phyloP scores from a whole-genome alignment of 2,113 vertebrate genomes.

The Polypterus senegalus region DNA sequence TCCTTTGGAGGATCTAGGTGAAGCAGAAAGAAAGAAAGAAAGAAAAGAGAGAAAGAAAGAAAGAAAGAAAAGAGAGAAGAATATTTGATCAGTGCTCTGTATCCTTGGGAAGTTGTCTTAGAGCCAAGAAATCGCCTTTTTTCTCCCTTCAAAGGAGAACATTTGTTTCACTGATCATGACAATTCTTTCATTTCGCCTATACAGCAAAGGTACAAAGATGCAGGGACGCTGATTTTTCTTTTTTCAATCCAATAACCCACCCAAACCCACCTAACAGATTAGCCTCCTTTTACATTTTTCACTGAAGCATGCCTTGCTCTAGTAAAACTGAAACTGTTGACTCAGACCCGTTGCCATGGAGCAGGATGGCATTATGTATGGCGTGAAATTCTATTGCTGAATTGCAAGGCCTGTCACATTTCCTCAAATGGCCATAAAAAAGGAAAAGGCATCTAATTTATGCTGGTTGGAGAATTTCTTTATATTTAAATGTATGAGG shows the following conservation, averaged over 20 bases:
- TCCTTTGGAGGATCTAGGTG: conserved; percentile 61
- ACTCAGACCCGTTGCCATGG: conserved; percentile 29
- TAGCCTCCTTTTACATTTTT: conserved; percentile 31
- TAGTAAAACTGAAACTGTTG: conserved; percentile 28
- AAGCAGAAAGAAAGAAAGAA: conserved; percentile 4
- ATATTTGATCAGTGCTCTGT: conserved; percentile 14
- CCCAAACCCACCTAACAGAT: conserved; percentile 42
- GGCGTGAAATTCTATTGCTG: conserved; percentile 14
- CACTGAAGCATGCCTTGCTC: conserved; percentile 23
- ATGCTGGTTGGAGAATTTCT: too few relatives aligned
- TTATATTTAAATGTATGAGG: too few relatives aligned
- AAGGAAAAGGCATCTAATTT: too few relatives aligned
- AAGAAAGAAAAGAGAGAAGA: conserved; percentile 14
- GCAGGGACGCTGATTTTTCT: background rate
- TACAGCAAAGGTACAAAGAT: background rate
- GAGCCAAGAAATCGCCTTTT: conserved; percentile 12
- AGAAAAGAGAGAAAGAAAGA: background rate
- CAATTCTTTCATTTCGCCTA: background rate
- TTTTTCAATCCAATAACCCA: conserved; percentile 22
- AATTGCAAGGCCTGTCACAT: conserved; percentile 5
- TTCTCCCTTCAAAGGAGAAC: background rate
- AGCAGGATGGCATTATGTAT: conserved; percentile 22
- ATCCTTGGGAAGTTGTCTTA: conserved; percentile 15
- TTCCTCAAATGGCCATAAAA: background rate
- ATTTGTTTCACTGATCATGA: background rate